Base-by-base conservation (phyloP, 2,797 vertebrate species). In the Coregonus suidteri region DNA sequence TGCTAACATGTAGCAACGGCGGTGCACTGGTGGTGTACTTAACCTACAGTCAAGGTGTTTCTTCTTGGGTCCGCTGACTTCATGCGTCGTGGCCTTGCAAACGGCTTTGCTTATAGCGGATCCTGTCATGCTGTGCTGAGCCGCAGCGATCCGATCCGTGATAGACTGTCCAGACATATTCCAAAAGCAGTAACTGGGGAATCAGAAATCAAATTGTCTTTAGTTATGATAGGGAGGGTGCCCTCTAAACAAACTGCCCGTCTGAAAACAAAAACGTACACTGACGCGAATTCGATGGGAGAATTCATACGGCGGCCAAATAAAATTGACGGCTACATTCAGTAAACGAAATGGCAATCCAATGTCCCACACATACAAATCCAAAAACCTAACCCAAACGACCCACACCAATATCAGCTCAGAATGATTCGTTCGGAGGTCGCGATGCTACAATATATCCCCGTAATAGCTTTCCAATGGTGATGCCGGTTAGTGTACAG, bases 21-120 rank as follows among this genome's bases (percentile, higher is more conserved):
- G 53, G 75, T 54, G 13, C 35, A 47, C 37, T 73, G 15, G 71
- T 75, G 59, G 41, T 41, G 68, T 88, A 88, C 75, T 87, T 83
- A 85, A 97, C 97, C 97, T 90, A 97, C 95, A 93, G 79, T 95
- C 94, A 79, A 96, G 91, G 79, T 96, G 95, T 86, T 94, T 95
- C 83, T 94, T 94, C 85, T 95, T 94, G 64, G 96, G 95, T 75
- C 95, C 93, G 83, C 89, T 94, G 77, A 92, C 93, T 84, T 96
- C 95, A 56, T 95, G 91, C 16, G 93, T 96, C 64, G 95, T 96
- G 41, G 95, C 94, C 88, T 94, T 91, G 85, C 95, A 95, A 75
- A 95, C 94, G 5, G 95, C 94, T 80, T 96, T 96, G 84, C 93
- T 91, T 66, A 91, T 88, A 25, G 93, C 94, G 1, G 91, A 96